A percentile compares a stretch with the other conserved stretches of the same genome.
Evolutionary conservation across 1,140 invertebrate species (phyloP).

Genomic region (Drosophila melanogaster): DNA sequence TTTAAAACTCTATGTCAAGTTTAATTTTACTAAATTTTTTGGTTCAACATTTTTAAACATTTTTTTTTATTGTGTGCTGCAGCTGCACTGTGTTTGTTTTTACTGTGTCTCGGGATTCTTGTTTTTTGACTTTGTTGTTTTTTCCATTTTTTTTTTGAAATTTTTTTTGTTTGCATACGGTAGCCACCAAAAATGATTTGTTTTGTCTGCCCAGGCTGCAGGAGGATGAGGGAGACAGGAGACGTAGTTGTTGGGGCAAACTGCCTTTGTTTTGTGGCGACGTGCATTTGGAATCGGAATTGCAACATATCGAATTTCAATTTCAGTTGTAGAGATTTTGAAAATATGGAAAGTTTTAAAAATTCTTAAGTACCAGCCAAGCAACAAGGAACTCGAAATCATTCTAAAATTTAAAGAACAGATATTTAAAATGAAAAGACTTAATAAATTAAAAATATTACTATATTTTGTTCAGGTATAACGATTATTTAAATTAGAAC

Average conservation of each 20-base stretch:
- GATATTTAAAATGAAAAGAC: no score
- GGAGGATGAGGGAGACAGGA: slow-evolving; percentile 7
- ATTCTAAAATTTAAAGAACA: no score
- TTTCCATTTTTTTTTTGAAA: slow-evolving; percentile 27
- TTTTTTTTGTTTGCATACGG: slow-evolving; percentile 63
- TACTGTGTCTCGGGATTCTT: slow-evolving; percentile 56
- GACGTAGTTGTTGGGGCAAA: slow-evolving; percentile 24
- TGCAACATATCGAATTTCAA: slow-evolving; percentile 63
- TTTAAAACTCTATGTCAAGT: no score
- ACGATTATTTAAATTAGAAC: neutral
- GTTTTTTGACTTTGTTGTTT: slow-evolving; percentile 38
- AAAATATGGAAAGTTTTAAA: neutral
- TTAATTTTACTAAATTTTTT: neutral
- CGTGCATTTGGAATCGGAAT: slow-evolving; percentile 34
- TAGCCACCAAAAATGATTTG: slow-evolving; percentile 73
- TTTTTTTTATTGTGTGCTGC: slow-evolving; percentile 26
- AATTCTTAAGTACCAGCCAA: neutral
- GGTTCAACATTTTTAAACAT: neutral
- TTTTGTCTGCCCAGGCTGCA: slow-evolving; percentile 69
- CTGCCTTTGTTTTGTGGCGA: slow-evolving; percentile 20
- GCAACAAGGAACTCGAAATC: no score
- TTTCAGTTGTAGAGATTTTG: slow-evolving; percentile 33
- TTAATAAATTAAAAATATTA: no score
- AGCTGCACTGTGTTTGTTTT: slow-evolving; percentile 70
- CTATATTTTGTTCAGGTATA: no score